Evolutionary conservation across 2,888 invertebrate species (phyloP).

Genomic region (Phengaris alcon): DNA sequence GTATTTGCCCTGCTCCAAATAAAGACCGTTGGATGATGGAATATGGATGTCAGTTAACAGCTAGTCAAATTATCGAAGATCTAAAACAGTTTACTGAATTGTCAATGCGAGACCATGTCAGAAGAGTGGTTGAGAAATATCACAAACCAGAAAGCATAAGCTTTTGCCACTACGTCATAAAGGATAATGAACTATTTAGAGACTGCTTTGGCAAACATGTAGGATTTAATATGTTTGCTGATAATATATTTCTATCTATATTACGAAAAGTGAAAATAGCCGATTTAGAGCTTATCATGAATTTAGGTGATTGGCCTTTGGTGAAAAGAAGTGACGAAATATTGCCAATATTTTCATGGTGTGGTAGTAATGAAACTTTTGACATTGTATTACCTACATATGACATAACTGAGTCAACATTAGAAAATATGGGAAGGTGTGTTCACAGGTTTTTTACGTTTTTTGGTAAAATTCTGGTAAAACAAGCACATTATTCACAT

Average conservation of each 20-base stretch:
- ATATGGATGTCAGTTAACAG: slow-evolving; percentile 82
- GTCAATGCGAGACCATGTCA: slow-evolving; percentile 83
- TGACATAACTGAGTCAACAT: slow-evolving; percentile 93
- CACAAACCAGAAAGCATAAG: slow-evolving; percentile 90
- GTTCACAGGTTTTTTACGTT: slow-evolving; percentile 22
- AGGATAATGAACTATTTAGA: slow-evolving; percentile 89
- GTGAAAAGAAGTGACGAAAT: slow-evolving; percentile 76
- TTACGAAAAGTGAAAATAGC: slow-evolving; percentile 89
- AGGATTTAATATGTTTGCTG: slow-evolving; percentile 97
- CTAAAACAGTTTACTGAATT: slow-evolving; percentile 83
- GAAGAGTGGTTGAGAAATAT: slow-evolving; percentile 83
- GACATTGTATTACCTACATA: slow-evolving; percentile 98
- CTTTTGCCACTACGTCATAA: slow-evolving; percentile 93
- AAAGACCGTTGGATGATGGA: slow-evolving; percentile 82
- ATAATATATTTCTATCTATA: slow-evolving; percentile 90
- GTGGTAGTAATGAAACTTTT: slow-evolving; percentile 89
- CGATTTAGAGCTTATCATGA: slow-evolving; percentile 93
- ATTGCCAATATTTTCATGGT: slow-evolving; percentile 96
- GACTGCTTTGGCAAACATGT: slow-evolving; percentile 96
- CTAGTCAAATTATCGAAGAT: slow-evolving; percentile 86
- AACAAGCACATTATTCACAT: neutral
- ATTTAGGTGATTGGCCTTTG: slow-evolving; percentile 98
- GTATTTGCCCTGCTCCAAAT: slow-evolving; percentile 86
- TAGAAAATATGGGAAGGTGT: slow-evolving; percentile 96
- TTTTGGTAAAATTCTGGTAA: neutral